phyloP scores from a whole-genome alignment of 2,113 vertebrate genomes.

The Oncorhynchus gorbuscha region DNA sequence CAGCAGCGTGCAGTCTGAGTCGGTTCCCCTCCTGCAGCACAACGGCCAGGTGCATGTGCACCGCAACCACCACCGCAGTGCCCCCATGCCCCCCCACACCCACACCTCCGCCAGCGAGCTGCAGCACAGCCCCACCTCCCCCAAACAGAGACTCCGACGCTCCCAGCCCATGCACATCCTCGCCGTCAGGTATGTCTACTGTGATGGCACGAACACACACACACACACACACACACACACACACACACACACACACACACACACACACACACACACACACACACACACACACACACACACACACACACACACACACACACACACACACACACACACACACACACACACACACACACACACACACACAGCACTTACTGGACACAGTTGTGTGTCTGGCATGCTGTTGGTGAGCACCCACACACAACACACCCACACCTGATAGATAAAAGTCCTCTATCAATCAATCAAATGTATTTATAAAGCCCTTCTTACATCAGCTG shows the following conservation, averaged over 20 bases:
- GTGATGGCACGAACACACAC: background rate
- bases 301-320: no score
- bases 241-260: background rate
- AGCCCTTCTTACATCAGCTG: no score
- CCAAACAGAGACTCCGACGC: conserved; percentile 76
- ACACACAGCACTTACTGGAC: background rate
- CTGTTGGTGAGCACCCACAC: background rate
- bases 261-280: background rate
- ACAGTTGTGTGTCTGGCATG: no score
- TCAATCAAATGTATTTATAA: no score
- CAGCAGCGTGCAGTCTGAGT: conserved; percentile 81
- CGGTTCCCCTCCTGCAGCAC: conserved; percentile 78
- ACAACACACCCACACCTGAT: background rate
- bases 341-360: background rate
- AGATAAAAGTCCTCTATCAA: background rate
- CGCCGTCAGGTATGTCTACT: conserved; percentile 82
- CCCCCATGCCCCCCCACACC: conserved; percentile 27
- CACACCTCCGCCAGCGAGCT: conserved; percentile 40
- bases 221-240: background rate
- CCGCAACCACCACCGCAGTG: conserved; percentile 16
- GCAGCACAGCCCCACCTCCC: conserved; percentile 49
- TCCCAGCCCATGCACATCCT: conserved; percentile 96
- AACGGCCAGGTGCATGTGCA: conserved; percentile 77
- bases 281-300: no score
- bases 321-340: no score